Evolutionary conservation across 2,113 vertebrate genomes (phyloP), one percentile per base, ranked within the genome.

Genomic region (Leuciscus idus): DNA sequence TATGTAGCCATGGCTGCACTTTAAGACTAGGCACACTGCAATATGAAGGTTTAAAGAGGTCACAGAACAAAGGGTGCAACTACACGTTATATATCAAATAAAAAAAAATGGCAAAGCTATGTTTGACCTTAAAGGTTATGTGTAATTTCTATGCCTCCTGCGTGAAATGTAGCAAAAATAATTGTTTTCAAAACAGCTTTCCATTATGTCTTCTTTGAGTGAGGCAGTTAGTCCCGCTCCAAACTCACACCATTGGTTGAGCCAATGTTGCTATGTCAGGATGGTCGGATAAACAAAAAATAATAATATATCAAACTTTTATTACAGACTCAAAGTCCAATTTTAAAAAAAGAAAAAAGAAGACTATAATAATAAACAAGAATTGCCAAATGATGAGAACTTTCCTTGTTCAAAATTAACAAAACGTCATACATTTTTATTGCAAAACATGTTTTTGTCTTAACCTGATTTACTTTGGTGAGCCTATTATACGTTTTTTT

Each of bases 1-100:
- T 84, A 33, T 52, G 55, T 13, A 70, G 83, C 48, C 82, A 55
- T 61, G 75, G 70, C 78, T 86, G 39, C 57, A 57, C 12, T 83
- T 23, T 68, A 46, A 19, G 61, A 59, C 9, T 28, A 77, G 73
- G 66, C 28, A 62, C 61, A 23, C 30, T 80, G 48, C 28, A 8
- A 23, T 28, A 43, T 78, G 64, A 33, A 28, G 43, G 39, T 28
- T 70, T 17, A 36, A 48, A 21, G 43, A 50, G 59, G 26, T 82
- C 26, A 30, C 12, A n/a, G n/a, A 12, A 75, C n/a, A 15, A 75
- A 12, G 15, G 76, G 48, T 55, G 74, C 48, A 33, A 39, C 19
- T 39, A 33, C 39, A 39, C 33, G 4, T 61, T 61, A 52, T 76
- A 19, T 39, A 50, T 15, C 2, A 75, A 19, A 33, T 46, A 46